phyloP scores from a whole-genome alignment of 2,888 invertebrate species.

The Patella pellucida region DNA sequence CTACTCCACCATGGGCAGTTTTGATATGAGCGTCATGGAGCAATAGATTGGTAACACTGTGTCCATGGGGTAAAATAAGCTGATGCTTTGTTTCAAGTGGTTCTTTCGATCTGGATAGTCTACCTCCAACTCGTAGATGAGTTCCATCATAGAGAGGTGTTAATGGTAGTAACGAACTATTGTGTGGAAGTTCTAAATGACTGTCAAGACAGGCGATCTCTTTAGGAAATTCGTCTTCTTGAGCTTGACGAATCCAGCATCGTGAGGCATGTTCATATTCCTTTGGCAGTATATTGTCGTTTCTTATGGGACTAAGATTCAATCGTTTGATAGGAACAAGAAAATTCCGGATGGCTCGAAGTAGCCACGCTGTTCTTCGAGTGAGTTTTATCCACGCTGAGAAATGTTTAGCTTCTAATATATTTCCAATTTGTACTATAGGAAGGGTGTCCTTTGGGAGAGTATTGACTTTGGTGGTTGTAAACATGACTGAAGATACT shows the following conservation, averaged over 20 bases:
- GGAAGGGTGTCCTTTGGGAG: no score
- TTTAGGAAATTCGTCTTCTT: constrained; percentile 3
- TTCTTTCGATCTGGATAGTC: constrained; percentile 3
- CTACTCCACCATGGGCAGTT: constrained; percentile 12
- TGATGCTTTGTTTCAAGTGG: constrained; percentile 15
- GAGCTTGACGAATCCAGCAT: no score
- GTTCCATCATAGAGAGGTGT: constrained; percentile 15
- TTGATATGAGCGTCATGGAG: constrained; percentile 13
- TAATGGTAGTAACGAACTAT: constrained; percentile 10
- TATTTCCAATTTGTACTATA: neutral
- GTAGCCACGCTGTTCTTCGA: neutral
- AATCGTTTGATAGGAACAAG: neutral
- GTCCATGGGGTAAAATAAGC: constrained; percentile 5
- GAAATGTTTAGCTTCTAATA: constrained; percentile 6
- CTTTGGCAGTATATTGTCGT: neutral
- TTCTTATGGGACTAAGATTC: neutral
- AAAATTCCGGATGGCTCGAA: constrained; percentile 9
- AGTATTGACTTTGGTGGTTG: neutral
- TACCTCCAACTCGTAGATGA: constrained; percentile 1
- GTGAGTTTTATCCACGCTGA: constrained; percentile 2
- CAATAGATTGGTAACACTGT: neutral
- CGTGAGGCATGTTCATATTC: neutral
- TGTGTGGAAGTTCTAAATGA: neutral
- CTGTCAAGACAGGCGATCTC: neutral
- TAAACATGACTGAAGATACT: neutral